These are phyloP conservation scores for Anorthoa munda DNA, from an alignment of 2,888 invertebrate genomes.

Conservation along the genomic window DNA sequence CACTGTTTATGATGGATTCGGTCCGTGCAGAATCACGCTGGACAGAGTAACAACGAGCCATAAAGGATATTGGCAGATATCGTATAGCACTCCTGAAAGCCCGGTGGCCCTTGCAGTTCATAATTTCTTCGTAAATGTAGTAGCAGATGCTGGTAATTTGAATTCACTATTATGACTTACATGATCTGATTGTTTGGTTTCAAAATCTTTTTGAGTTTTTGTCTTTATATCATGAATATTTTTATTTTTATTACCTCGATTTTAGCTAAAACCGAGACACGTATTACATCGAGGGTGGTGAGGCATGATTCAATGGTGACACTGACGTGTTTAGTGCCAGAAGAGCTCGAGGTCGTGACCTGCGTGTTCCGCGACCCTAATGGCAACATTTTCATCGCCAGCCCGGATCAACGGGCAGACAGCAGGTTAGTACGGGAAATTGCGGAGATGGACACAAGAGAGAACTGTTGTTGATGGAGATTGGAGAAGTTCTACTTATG, in stretches of 20 bases:
- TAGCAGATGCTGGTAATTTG: slow-evolving; percentile 6
- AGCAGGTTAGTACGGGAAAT: slow-evolving; percentile 64
- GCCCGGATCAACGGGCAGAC: slow-evolving; percentile 74
- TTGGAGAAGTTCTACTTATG: neutral
- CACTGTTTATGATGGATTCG: slow-evolving; percentile 78
- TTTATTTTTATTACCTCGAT: neutral
- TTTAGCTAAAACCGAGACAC: slow-evolving; percentile 70
- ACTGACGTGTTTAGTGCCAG: slow-evolving; percentile 76
- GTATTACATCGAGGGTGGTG: slow-evolving; percentile 71
- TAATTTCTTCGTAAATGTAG: slow-evolving; percentile 71
- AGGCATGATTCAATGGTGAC: slow-evolving; percentile 66
- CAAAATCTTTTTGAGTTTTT: neutral
- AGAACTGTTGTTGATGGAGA: neutral
- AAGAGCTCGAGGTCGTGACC: slow-evolving; percentile 60
- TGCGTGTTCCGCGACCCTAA: slow-evolving; percentile 83
- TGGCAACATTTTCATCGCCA: slow-evolving; percentile 76
- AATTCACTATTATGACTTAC: neutral
- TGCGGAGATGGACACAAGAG: neutral
- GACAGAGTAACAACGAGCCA: slow-evolving; percentile 73
- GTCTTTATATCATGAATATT: neutral
- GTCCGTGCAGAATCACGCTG: slow-evolving; percentile 76
- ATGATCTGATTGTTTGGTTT: neutral
- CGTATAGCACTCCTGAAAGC: slow-evolving; percentile 70
- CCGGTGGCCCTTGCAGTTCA: slow-evolving; percentile 69
- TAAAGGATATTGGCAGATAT: slow-evolving; percentile 77